Evolutionary conservation across 1,140 invertebrate genomes (phyloP).

Genomic region (Brachionus rotundiformis): DNA sequence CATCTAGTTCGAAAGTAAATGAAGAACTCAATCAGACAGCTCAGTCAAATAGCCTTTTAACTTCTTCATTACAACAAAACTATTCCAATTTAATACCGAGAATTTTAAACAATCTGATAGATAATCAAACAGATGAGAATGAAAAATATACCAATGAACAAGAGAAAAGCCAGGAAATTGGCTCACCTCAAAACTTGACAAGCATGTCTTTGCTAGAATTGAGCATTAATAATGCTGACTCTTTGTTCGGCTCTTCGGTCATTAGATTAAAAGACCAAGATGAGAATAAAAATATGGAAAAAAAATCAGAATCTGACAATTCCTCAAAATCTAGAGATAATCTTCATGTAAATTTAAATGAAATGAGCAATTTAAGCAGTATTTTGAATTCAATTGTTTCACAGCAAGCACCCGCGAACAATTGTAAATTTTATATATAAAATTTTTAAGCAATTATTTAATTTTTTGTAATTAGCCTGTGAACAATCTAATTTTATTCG

Average conservation of each 20-base stretch:
- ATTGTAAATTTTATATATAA: not conserved
- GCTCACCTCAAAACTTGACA: constrained; percentile 44
- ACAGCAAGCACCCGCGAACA: not conserved
- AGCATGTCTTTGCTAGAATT: constrained; percentile 29
- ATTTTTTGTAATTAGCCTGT: not conserved
- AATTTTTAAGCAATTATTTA: not conserved
- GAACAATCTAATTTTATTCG: not conserved
- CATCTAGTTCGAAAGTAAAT: not conserved
- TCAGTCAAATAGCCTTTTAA: not conserved
- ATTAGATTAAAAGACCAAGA: not conserved
- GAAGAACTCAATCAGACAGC: not conserved
- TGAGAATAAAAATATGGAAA: not conserved
- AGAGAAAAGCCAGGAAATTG: not conserved
- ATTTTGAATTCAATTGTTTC: constrained; percentile 16
- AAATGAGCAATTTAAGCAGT: constrained; percentile 14
- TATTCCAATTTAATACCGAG: constrained; percentile 28
- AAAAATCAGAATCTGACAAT: not conserved
- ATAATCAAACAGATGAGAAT: not conserved
- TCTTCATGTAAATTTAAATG: constrained; percentile 5
- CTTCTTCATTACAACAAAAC: not conserved
- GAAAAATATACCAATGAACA: not conserved
- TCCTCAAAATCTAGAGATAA: constrained; percentile 13
- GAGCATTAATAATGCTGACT: constrained; percentile 30
- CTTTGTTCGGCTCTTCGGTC: constrained; percentile 6
- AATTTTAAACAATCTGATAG: constrained; percentile 41